phyloP scores from a whole-genome alignment of 1,140 invertebrate species.

The Mylabris phalerata region DNA sequence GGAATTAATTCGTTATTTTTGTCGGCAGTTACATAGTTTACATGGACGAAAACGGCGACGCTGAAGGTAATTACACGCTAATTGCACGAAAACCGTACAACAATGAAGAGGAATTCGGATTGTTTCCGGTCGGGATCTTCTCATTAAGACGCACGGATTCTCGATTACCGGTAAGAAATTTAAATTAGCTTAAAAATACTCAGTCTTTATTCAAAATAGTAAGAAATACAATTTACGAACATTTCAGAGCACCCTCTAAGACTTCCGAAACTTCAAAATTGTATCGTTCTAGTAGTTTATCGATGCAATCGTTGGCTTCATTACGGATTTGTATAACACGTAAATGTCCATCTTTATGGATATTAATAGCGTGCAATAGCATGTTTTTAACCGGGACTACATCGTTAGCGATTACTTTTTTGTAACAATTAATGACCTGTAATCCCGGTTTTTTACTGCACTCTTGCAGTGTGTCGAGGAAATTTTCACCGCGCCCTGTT shows the following conservation, averaged over 20 bases:
- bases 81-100: slow-evolving; percentile 55
- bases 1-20: not conserved
- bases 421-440: slow-evolving; percentile 30
- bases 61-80: slow-evolving; percentile 93
- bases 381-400: slow-evolving; percentile 27
- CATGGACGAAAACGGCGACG: slow-evolving; percentile 91
- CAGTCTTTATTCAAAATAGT: not conserved
- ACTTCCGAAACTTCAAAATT: slow-evolving; percentile 12
- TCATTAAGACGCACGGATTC: slow-evolving; percentile 44
- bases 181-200: not conserved
- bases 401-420: slow-evolving; percentile 27
- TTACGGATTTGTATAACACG: slow-evolving; percentile 21
- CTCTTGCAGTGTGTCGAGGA: slow-evolving; percentile 24
- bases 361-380: slow-evolving; percentile 23
- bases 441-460: slow-evolving; percentile 27
- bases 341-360: slow-evolving; percentile 20
- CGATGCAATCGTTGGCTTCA: slow-evolving; percentile 21
- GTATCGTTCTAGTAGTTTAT: slow-evolving; percentile 17
- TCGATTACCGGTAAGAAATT: slow-evolving; percentile 51
- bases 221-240: not conserved
- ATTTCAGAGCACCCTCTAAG: slow-evolving; percentile 12
- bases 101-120: slow-evolving; percentile 48
- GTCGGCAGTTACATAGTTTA: slow-evolving; percentile 74
- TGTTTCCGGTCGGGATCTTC: slow-evolving; percentile 69
- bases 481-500: slow-evolving; percentile 20